Evolutionary conservation across 1,140 invertebrate species (phyloP).

Genomic region (Linepithema humile): DNA sequence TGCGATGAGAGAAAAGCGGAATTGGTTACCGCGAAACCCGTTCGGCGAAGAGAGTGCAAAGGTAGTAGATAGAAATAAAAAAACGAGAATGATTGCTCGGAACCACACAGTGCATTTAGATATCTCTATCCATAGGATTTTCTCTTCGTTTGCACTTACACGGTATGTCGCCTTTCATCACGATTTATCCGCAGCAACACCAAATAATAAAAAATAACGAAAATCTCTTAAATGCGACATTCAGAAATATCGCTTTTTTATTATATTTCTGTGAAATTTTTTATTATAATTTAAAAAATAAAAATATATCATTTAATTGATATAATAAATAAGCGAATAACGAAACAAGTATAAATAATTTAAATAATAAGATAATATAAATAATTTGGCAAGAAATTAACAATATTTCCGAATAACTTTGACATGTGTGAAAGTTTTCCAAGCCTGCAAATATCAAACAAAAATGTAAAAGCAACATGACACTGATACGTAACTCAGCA

Average conservation of each 20-base stretch:
- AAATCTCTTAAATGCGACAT: not conserved
- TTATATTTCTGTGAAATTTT: too few relatives aligned
- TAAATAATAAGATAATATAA: too few relatives aligned
- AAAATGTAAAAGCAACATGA: not conserved
- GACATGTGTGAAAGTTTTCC: not conserved
- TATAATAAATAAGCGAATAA: not conserved
- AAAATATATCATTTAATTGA: not conserved
- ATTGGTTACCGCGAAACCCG: conserved; percentile 45
- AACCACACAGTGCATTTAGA: conserved; percentile 40
- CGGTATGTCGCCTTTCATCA: conserved; percentile 31
- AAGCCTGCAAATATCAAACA: not conserved
- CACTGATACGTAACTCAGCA: not conserved
- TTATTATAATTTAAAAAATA: too few relatives aligned
- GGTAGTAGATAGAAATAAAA: not conserved
- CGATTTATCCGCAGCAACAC: conserved; percentile 9
- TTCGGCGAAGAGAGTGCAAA: not conserved
- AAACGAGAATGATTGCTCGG: not conserved
- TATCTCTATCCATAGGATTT: conserved; percentile 44
- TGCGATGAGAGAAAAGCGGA: not conserved
- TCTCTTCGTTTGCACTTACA: conserved; percentile 24
- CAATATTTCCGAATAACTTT: not conserved
- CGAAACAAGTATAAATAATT: not conserved
- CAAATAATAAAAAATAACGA: conserved; percentile 40
- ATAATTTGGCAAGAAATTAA: too few relatives aligned
- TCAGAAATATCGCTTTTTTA: not conserved